A percentile compares a stretch with the other conserved stretches of the same genome.
phyloP scores from a whole-genome alignment of 2,113 vertebrate genomes.

The Plectropomus leopardus region DNA sequence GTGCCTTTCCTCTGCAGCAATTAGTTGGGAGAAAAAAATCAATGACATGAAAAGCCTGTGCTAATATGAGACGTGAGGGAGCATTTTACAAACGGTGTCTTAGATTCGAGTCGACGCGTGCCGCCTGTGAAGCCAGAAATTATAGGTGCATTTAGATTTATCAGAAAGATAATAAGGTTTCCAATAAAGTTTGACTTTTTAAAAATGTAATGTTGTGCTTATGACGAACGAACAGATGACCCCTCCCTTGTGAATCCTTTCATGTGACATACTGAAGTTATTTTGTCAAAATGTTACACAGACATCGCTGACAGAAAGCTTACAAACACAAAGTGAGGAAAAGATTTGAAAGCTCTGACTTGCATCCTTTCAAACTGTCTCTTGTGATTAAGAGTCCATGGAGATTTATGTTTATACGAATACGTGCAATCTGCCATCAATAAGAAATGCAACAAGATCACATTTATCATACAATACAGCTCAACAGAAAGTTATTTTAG shows the following conservation, averaged over 20 bases:
- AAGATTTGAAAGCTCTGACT: not conserved
- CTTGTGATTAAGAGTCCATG: not conserved
- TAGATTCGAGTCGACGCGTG: not conserved
- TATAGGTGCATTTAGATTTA: not conserved
- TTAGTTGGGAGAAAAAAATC: conserved; percentile 23
- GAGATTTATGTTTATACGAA: not conserved
- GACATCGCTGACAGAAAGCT: not conserved
- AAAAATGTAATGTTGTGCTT: no score
- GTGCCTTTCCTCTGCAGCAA: conserved; percentile 11
- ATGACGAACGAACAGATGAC: conserved; percentile 18
- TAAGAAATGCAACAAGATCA: not conserved
- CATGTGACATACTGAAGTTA: conserved; percentile 15
- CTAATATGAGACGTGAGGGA: conserved; percentile 10
- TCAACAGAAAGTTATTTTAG: conserved; percentile 12
- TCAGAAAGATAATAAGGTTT: not conserved
- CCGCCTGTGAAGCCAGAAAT: not conserved
- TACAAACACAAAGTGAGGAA: not conserved
- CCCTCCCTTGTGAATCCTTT: not conserved
- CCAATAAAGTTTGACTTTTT: not conserved
- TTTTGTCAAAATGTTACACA: not conserved
- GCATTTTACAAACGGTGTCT: not conserved
- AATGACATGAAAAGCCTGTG: conserved; percentile 17
- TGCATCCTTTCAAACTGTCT: not conserved
- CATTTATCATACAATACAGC: not conserved
- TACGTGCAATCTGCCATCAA: not conserved